Evolutionary conservation across 2,888 invertebrate genomes (phyloP).

Genomic region (Mantis religiosa): DNA sequence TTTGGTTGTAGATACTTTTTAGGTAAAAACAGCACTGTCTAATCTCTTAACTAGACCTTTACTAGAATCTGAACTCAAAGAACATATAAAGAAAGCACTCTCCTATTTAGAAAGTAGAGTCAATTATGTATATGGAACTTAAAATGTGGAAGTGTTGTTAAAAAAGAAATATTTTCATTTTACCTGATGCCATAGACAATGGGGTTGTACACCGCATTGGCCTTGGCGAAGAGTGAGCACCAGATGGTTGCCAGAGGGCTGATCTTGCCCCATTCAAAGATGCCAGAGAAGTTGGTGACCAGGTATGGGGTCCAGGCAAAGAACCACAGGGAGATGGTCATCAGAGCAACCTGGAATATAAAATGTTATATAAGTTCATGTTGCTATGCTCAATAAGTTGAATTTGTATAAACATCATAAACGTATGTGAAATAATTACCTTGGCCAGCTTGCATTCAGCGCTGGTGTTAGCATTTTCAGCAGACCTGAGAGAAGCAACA

Average conservation of each 20-base stretch:
- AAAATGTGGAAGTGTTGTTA: no score
- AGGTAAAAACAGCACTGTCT: no score
- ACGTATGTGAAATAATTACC: slow-evolving; percentile 41
- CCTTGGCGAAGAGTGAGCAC: slow-evolving; percentile 89
- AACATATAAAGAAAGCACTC: no score
- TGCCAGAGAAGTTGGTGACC: slow-evolving; percentile 75
- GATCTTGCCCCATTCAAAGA: slow-evolving; percentile 69
- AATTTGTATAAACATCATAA: not conserved
- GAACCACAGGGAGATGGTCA: slow-evolving; percentile 87
- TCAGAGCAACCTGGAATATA: slow-evolving; percentile 66
- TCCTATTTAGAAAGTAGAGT: not conserved
- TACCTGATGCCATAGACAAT: slow-evolving; percentile 88
- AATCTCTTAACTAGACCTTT: no score
- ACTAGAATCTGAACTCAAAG: not conserved
- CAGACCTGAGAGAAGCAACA: slow-evolving; percentile 78
- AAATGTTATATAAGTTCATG: not conserved
- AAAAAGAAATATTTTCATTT: slow-evolving; percentile 27
- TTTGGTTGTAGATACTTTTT: no score
- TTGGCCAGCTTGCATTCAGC: slow-evolving; percentile 85
- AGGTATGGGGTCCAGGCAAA: slow-evolving; percentile 90
- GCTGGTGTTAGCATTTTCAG: slow-evolving; percentile 71
- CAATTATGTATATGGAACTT: not conserved
- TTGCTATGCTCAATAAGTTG: not conserved
- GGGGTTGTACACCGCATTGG: slow-evolving; percentile 85
- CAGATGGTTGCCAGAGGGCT: slow-evolving; percentile 80